phyloP scores from a whole-genome alignment of 1,140 invertebrate genomes.

The Pogonomyrmex barbatus region DNA sequence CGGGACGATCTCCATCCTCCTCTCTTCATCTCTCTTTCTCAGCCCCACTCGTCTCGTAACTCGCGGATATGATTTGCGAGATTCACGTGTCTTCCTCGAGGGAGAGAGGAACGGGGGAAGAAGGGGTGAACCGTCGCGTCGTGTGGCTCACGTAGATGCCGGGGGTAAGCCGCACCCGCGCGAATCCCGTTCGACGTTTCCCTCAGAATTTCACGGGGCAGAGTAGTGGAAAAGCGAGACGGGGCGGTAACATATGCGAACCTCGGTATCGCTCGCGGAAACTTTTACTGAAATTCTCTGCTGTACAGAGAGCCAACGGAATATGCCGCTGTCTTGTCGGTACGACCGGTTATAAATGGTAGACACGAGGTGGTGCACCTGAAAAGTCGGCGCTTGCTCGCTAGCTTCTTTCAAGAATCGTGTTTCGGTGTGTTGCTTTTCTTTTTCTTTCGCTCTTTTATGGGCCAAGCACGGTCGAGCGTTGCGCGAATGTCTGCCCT shows the following conservation, averaged over 20 bases:
- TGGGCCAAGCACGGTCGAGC: conserved; percentile 21
- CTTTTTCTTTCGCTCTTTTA: conserved; percentile 24
- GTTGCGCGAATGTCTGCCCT: conserved; percentile 24
- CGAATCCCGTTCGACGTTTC: conserved; percentile 46
- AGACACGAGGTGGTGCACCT: conserved; percentile 54
- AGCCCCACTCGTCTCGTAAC: background rate
- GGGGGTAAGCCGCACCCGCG: conserved; percentile 8
- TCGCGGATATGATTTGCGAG: conserved; percentile 56
- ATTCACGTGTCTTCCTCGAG: conserved; percentile 36
- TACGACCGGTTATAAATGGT: conserved; percentile 60
- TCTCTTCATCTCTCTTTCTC: conserved; percentile 62
- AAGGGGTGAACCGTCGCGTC: conserved; percentile 4
- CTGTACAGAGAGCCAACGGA: conserved; percentile 11
- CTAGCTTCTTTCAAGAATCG: conserved; percentile 40
- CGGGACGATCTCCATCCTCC: conserved; percentile 9
- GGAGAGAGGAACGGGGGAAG: background rate
- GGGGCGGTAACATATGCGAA: conserved; percentile 59
- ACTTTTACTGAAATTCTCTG: conserved; percentile 67
- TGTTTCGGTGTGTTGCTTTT: background rate
- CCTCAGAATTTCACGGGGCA: conserved; percentile 16
- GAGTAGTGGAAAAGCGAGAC: conserved; percentile 16
- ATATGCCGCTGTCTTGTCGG: conserved; percentile 49
- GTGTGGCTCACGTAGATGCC: conserved; percentile 45
- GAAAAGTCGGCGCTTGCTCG: conserved; percentile 40
- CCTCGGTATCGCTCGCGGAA: conserved; percentile 27